phyloP scores from a whole-genome alignment of 2,113 vertebrate species.

The Oryzias curvinotus region DNA sequence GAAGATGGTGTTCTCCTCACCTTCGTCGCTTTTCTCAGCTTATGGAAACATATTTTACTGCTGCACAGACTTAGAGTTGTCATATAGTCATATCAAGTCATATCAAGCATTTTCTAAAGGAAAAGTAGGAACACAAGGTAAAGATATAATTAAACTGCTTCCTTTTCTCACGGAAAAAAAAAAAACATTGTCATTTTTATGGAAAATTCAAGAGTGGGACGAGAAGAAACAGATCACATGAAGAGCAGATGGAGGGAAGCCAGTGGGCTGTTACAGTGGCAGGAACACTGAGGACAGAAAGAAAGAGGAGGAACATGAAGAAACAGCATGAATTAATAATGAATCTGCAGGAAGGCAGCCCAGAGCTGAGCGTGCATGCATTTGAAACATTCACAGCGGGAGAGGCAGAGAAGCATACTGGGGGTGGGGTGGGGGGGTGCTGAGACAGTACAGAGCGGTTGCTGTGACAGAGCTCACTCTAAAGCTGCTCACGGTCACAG shows the following conservation, averaged over 20 bases:
- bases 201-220: constrained; percentile 4
- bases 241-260: constrained; percentile 39
- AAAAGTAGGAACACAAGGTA: no score
- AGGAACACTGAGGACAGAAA: constrained; percentile 38
- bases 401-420: constrained; percentile 7
- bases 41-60: no score
- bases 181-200: not conserved
- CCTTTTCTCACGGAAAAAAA: no score
- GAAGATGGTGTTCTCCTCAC: no score
- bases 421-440: constrained; percentile 17
- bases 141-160: no score
- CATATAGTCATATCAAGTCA: no score
- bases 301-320: constrained; percentile 43
- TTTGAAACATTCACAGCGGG: constrained; percentile 8
- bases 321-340: constrained; percentile 63
- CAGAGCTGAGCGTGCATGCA: constrained; percentile 25
- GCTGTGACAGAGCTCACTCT: no score
- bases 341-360: constrained; percentile 47
- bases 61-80: no score
- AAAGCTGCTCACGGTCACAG: no score
- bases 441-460: constrained; percentile 13
- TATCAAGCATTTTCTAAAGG: no score
- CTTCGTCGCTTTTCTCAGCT: no score
- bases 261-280: constrained; percentile 41
- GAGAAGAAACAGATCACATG: constrained; percentile 31